Evolutionary conservation across 2,797 vertebrate genomes (phyloP).

Genomic region (Arrhamphus sclerolepis): DNA sequence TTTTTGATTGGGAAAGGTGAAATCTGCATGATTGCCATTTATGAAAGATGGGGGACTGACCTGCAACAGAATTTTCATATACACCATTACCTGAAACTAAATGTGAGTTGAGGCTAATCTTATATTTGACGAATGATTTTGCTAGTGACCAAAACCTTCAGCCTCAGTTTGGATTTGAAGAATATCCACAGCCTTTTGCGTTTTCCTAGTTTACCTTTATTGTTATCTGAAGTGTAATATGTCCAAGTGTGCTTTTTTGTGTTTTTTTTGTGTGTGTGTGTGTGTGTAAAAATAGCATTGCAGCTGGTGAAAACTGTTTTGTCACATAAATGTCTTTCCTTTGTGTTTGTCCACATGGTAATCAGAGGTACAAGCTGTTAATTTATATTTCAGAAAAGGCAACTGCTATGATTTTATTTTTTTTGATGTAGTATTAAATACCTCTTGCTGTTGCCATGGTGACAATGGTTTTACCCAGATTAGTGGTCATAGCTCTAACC

Average conservation of each 20-base stretch:
- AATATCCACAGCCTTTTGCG: too few relatives aligned
- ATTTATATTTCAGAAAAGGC: neutral
- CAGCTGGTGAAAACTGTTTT: neutral
- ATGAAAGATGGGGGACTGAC: too few relatives aligned
- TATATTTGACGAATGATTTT: too few relatives aligned
- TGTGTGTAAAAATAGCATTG: neutral
- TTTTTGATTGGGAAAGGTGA: too few relatives aligned
- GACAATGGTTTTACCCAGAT: constrained; percentile 4
- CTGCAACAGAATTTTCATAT: too few relatives aligned
- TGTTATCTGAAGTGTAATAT: too few relatives aligned
- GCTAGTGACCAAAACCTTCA: too few relatives aligned
- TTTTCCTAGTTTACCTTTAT: neutral
- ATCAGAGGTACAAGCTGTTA: neutral
- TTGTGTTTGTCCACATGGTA: neutral
- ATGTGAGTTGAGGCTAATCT: too few relatives aligned
- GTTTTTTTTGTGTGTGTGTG: too few relatives aligned
- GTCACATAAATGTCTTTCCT: neutral
- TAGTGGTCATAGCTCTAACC: neutral
- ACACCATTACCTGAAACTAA: too few relatives aligned
- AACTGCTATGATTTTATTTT: neutral
- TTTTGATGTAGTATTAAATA: neutral
- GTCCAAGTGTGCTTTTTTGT: neutral
- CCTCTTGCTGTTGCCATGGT: constrained; percentile 15
- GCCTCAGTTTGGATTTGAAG: too few relatives aligned
- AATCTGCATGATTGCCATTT: too few relatives aligned